Evolutionary conservation across 2,888 invertebrate species (phyloP).

Genomic region (Ormyrus labotus): DNA sequence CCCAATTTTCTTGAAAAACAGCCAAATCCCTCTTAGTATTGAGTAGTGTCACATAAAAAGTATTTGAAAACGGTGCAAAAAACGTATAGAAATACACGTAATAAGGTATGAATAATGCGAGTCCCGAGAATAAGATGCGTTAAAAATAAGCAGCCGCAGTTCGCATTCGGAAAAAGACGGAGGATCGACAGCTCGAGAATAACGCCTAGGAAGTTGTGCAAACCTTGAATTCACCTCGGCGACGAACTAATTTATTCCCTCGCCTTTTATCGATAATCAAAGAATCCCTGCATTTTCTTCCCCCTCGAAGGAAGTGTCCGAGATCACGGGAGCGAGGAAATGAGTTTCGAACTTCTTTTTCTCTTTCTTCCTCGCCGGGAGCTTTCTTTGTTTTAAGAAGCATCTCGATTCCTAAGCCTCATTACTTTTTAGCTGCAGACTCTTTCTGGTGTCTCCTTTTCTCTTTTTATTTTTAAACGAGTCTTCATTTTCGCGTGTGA

Average conservation of each 20-base stretch:
- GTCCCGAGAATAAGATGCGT: neutral
- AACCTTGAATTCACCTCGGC: conserved; percentile 49
- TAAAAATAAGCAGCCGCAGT: too few relatives aligned
- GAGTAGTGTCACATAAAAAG: too few relatives aligned
- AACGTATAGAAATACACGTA: neutral
- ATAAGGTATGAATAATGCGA: neutral
- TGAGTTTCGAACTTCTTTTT: conserved; percentile 61
- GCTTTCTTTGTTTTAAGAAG: conserved; percentile 16
- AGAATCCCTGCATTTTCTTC: conserved; percentile 45
- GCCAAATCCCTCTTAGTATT: neutral
- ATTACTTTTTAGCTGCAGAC: conserved; percentile 46
- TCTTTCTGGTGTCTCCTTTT: neutral
- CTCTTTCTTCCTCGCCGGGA: conserved; percentile 31
- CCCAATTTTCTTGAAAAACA: neutral
- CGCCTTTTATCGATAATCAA: conserved; percentile 61
- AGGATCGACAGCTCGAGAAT: neutral
- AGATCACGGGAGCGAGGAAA: conserved; percentile 61
- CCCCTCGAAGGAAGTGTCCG: conserved; percentile 53
- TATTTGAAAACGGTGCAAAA: neutral
- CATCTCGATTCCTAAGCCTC: conserved; percentile 27
- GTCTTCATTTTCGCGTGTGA: neutral
- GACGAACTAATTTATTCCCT: conserved; percentile 61
- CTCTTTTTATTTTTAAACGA: conserved; percentile 22
- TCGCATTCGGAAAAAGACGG: neutral
- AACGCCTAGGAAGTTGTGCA: conserved; percentile 37